These are phyloP conservation scores for Scylla paramamosain DNA, from an alignment of 1,140 invertebrate species.

Conservation along the genomic window DNA sequence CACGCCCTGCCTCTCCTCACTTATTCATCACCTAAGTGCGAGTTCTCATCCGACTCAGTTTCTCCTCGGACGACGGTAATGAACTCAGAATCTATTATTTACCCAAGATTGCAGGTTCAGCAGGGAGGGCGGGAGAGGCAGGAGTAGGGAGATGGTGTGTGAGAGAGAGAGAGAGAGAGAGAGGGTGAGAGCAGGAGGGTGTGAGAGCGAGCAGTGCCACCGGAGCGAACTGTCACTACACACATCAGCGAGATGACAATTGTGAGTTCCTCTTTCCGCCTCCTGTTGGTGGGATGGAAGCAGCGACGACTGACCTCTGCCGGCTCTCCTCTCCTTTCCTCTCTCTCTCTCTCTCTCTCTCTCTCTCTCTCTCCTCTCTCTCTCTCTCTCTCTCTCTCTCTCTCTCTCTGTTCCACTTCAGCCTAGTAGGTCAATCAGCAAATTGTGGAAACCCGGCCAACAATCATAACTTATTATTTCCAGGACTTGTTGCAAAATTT, in stretches of 20 bases:
- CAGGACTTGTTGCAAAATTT: neutral
- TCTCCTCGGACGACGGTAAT: neutral
- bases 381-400: neutral
- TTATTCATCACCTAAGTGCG: conserved; percentile 18
- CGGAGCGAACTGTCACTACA: neutral
- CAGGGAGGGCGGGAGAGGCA: neutral
- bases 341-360: conserved; percentile 3
- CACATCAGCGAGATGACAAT: conserved; percentile 1
- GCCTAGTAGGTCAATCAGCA: neutral
- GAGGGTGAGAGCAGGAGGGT: neutral
- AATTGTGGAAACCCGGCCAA: neutral
- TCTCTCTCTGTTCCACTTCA: conserved; percentile 15
- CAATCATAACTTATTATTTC: neutral
- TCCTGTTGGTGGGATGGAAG: neutral
- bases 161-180: neutral
- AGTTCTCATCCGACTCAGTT: conserved; percentile 16
- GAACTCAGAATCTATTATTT: conserved; percentile 16
- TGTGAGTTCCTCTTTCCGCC: conserved; percentile 1
- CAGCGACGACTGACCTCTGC: neutral
- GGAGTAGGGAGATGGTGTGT: too few relatives aligned
- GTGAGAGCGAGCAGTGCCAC: neutral
- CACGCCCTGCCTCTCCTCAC: neutral
- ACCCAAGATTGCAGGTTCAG: neutral
- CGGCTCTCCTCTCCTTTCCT: neutral
- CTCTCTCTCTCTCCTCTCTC: neutral